Evolutionary conservation across 2,797 vertebrate species (phyloP).

Genomic region (Lagodon rhomboides): DNA sequence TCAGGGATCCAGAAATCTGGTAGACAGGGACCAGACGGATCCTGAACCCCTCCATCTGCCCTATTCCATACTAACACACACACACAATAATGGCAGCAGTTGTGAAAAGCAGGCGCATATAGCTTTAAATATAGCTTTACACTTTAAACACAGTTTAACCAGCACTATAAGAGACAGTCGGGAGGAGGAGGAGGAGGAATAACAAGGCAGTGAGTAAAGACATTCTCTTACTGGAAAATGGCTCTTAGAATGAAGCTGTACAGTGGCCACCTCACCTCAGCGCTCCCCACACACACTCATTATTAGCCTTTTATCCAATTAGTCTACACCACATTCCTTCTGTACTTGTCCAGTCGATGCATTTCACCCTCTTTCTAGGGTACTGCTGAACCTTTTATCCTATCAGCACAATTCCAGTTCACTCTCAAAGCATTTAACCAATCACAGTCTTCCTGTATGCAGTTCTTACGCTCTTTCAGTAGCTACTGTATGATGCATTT

Average conservation of each 20-base stretch:
- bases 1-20: slow-evolving; percentile 4
- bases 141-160: slow-evolving; percentile 30
- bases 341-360: slow-evolving; percentile 31
- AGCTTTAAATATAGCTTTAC: neutral
- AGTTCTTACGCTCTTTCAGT: neutral
- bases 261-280: neutral
- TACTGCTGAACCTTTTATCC: slow-evolving; percentile 43
- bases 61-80: slow-evolving; percentile 4
- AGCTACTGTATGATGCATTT: neutral
- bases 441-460: neutral
- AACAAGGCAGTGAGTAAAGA: neutral
- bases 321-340: slow-evolving; percentile 32
- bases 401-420: slow-evolving; percentile 13
- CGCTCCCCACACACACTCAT: slow-evolving; percentile 20
- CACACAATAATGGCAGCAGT: slow-evolving; percentile 19
- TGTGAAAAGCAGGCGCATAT: neutral
- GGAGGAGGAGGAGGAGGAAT: neutral
- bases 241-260: slow-evolving; percentile 1
- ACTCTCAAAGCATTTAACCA: neutral
- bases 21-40: slow-evolving; percentile 21
- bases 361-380: slow-evolving; percentile 12
- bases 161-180: slow-evolving; percentile 1
- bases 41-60: slow-evolving; percentile 22
- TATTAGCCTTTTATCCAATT: slow-evolving; percentile 53
- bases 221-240: slow-evolving; percentile 10